Evolutionary conservation across 2,797 vertebrate species (phyloP).

Genomic region (Helicolenus hilgendorfi): DNA sequence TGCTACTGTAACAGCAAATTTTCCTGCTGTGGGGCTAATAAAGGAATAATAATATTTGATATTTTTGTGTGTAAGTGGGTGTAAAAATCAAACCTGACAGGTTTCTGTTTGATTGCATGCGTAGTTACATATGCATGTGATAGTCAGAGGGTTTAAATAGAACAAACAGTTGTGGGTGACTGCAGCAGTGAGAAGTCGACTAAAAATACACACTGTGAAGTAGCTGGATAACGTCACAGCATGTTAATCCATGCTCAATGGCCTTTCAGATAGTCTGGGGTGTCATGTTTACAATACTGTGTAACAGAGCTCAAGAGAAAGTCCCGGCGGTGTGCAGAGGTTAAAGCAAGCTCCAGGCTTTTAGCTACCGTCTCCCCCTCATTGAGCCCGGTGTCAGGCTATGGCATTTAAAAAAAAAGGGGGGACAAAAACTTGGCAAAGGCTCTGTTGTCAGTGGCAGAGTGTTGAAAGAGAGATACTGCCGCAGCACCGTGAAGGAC

Average conservation of each 20-base stretch:
- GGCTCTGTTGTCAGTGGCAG: slow-evolving; percentile 67
- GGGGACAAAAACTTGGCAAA: slow-evolving; percentile 73
- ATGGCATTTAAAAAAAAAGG: slow-evolving; percentile 75
- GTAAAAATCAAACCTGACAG: not conserved
- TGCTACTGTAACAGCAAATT: no score
- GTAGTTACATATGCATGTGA: not conserved
- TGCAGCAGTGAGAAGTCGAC: not conserved
- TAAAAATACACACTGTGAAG: not conserved
- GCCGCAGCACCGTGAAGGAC: slow-evolving; percentile 79
- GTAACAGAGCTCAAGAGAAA: slow-evolving; percentile 45
- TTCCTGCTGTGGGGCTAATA: no score
- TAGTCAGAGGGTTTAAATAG: not conserved
- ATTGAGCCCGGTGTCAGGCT: slow-evolving; percentile 60
- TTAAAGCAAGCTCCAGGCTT: slow-evolving; percentile 73
- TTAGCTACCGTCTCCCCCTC: slow-evolving; percentile 34
- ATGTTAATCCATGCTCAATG: slow-evolving; percentile 39
- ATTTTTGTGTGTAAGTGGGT: not conserved
- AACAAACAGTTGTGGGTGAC: not conserved
- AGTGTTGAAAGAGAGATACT: slow-evolving; percentile 58
- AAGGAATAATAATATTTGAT: no score
- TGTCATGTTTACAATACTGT: slow-evolving; percentile 52
- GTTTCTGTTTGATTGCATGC: not conserved
- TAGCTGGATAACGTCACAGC: slow-evolving; percentile 15
- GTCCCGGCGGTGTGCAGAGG: slow-evolving; percentile 61
- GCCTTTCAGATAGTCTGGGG: slow-evolving; percentile 40